Conservation (phyloP, 2,797 vertebrate genomes). For the Morelia viridis region DNA sequence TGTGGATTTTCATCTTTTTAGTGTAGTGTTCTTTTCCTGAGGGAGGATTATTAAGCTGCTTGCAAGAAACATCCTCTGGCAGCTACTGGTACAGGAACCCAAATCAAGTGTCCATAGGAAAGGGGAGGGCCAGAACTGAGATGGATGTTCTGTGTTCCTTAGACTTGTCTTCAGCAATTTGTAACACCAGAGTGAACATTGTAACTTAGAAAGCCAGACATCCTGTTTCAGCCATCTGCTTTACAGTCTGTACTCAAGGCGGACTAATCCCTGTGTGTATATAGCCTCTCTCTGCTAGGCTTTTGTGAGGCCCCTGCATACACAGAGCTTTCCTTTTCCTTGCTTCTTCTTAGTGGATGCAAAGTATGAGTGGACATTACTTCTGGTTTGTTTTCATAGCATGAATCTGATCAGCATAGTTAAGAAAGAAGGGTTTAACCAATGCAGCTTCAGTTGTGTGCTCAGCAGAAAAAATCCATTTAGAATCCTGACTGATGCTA, state of each 20-base stretch:
- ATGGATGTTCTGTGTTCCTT: not conserved
- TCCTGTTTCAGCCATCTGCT: not conserved
- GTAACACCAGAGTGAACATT: not conserved
- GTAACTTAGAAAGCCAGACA: not conserved
- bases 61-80: not conserved
- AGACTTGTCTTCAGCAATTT: not conserved
- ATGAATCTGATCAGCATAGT: not conserved
- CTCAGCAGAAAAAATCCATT: not conserved
- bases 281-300: not conserved
- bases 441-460: not conserved
- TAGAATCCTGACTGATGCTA: not conserved
- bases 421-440: not conserved
- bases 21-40: not conserved
- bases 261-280: not conserved
- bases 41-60: constrained; percentile 10
- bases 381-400: not conserved
- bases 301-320: not conserved
- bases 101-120: not conserved
- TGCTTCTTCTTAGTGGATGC: not conserved
- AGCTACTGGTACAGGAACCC: not conserved
- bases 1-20: constrained; percentile 10
- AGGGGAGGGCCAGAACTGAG: not conserved
- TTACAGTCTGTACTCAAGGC: constrained; percentile 3
- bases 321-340: not conserved
- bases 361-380: not conserved